Evolutionary conservation across 2,113 vertebrate genomes (phyloP), one percentile per base, ranked within the genome.

Genomic region (Australoheros scitulus): DNA sequence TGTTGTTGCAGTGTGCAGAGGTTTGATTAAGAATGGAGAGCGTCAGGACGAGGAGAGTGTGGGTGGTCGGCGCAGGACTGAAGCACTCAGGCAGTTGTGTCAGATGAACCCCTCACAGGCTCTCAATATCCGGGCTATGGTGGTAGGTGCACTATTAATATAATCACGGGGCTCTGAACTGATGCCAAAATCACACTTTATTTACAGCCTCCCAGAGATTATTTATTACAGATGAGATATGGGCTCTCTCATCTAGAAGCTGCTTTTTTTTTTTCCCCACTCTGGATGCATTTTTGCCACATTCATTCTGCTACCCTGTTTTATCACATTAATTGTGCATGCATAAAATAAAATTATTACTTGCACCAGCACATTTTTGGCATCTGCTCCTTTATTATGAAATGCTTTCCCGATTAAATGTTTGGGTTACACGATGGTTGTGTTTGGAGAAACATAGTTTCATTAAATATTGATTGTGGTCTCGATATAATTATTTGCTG

Each of bases 41-140:
- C 95, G 97, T 11, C 98, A 99, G 92, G 98, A 99, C 5, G 98
- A 99, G 92, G 98, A 99, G 61, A 99, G 98, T 0, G 89, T 96
- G 3, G 98, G 98, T 2, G 98, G 98, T 32, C 96, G 98, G n/a
- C 97, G 97, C 20, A 96, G 98, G 61, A 99, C 98, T 0, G 98
- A 99, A 90, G 98, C 98, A 0, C 95, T 99, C 9, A 95, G 98
- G 26, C 98, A 97, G 92, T 94, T 99, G 0, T 99, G 98, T 88
- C 98, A 97, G 89, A 99, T 99, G 98, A 99, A 99, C 91, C 98
- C 98, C 47, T 97, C 98, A 17, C 98, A 99, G 82, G 97, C 98
- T 9, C 96, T 99, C 14, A 97, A 98, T 93, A 97, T 99, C 80
- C 95, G 98, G 81, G 98, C 98, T 76, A 99, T 99, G 98, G 98